These are phyloP conservation scores for Scalopus aquaticus DNA, from an alignment of 2,113 vertebrate species.

Conservation along the genomic window DNA sequence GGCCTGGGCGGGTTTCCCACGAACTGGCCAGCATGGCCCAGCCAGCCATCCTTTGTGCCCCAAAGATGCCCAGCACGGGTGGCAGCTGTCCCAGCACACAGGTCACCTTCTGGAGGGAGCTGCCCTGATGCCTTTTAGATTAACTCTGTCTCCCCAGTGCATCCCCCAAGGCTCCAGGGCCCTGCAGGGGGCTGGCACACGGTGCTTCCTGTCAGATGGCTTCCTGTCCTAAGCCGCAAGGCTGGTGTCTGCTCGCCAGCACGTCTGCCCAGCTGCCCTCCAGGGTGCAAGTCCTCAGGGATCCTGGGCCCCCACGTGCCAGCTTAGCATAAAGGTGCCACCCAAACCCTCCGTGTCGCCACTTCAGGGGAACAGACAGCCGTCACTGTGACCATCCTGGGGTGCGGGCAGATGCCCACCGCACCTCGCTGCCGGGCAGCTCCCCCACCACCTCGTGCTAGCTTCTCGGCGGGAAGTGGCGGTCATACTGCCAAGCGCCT, in stretches of 20 bases:
- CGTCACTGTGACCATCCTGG: not conserved
- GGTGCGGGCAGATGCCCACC: not conserved
- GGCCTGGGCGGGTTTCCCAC: conserved; percentile 60
- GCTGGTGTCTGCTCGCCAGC: conserved; percentile 25
- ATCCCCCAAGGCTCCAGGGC: not conserved
- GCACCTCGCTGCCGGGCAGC: not conserved
- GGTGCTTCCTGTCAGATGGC: conserved; percentile 72
- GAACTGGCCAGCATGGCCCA: conserved; percentile 46
- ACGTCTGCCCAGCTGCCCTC: not conserved
- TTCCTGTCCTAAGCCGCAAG: conserved; percentile 66
- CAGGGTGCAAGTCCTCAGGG: not conserved
- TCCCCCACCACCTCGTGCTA: not conserved
- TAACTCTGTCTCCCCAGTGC: conserved; percentile 38
- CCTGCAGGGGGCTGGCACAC: conserved; percentile 61
- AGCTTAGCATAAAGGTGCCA: not conserved
- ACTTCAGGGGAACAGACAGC: not conserved
- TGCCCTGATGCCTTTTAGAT: conserved; percentile 63
- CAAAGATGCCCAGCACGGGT: conserved; percentile 62
- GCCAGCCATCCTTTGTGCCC: conserved; percentile 60
- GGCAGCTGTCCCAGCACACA: conserved; percentile 75
- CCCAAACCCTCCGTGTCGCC: not conserved
- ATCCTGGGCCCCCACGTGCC: not conserved
- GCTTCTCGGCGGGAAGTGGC: conserved; percentile 50
- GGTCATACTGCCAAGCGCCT: conserved; percentile 56
- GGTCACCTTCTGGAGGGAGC: conserved; percentile 76